These are phyloP conservation scores for Gandaritis pyraliata DNA, from an alignment of 2,888 invertebrate genomes.

Conservation along the genomic window DNA sequence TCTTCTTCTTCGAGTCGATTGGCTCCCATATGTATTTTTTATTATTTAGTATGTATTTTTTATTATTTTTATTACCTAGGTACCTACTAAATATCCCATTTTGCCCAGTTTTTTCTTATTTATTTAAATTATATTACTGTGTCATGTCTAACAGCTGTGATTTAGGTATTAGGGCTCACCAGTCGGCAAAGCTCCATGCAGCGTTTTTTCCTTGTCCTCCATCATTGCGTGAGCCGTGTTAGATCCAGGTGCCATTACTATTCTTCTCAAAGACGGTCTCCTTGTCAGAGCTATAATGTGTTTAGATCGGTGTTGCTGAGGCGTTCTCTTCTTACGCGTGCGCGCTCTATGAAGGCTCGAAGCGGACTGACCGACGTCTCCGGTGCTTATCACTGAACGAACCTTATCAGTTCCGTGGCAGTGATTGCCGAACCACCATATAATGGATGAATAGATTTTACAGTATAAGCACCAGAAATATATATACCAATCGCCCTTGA, in stretches of 20 bases:
- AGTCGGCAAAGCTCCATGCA: conserved; percentile 65
- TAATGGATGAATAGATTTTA: conserved; percentile 75
- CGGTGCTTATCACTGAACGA: conserved; percentile 76
- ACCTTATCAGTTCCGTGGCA: conserved; percentile 79
- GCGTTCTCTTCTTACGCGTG: conserved; percentile 73
- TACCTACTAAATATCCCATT: no score
- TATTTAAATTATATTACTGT: no score
- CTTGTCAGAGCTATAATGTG: conserved; percentile 74
- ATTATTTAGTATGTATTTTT: no score
- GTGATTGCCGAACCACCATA: conserved; percentile 79
- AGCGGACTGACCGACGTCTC: conserved; percentile 72
- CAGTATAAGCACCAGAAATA: conserved; percentile 76
- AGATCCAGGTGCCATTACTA: conserved; percentile 84
- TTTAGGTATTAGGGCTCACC: conserved; percentile 54
- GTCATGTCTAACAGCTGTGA: background rate
- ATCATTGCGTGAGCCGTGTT: conserved; percentile 82
- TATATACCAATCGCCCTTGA: conserved; percentile 72
- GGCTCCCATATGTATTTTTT: no score
- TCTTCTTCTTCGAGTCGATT: no score
- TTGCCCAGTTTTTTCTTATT: no score
- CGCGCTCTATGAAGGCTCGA: conserved; percentile 77
- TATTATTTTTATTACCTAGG: no score
- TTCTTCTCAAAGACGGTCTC: conserved; percentile 76
- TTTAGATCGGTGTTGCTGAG: conserved; percentile 67
- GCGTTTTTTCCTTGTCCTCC: conserved; percentile 80